phyloP scores from a whole-genome alignment of 2,113 vertebrate species.

The Rissa tridactyla region DNA sequence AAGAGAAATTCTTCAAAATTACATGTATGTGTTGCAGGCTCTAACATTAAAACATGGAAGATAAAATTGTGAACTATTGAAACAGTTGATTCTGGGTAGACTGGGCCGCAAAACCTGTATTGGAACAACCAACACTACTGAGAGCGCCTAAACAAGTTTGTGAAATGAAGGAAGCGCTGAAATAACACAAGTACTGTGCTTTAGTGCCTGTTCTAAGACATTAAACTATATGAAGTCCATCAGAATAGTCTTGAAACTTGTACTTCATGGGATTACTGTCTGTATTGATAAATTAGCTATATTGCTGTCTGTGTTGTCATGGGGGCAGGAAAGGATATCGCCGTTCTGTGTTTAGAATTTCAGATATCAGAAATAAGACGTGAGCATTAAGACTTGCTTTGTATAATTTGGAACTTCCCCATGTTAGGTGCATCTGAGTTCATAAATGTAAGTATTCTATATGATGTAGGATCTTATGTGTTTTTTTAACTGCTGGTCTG shows the following conservation, averaged over 20 bases:
- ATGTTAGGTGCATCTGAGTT: not conserved
- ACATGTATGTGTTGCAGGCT: not conserved
- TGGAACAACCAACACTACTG: too few relatives aligned
- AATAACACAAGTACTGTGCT: not conserved
- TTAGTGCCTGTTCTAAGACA: not conserved
- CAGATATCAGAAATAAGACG: not conserved
- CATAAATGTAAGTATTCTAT: not conserved
- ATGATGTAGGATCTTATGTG: not conserved
- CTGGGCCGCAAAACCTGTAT: not conserved
- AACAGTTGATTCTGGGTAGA: not conserved
- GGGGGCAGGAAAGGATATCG: not conserved
- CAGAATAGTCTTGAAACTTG: not conserved
- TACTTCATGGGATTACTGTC: not conserved
- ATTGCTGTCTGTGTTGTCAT: not conserved
- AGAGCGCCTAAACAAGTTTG: fast-evolving
- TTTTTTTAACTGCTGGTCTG: not conserved
- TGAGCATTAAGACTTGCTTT: not conserved
- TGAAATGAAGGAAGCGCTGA: too few relatives aligned
- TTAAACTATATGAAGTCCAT: not conserved
- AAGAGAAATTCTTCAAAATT: not conserved
- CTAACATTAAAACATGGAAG: not conserved
- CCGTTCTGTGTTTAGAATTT: not conserved
- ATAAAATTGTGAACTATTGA: not conserved
- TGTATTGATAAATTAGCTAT: not conserved
- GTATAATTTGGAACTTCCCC: not conserved